phyloP scores from a whole-genome alignment of 2,888 invertebrate genomes.

The Callyntrura sp. region DNA sequence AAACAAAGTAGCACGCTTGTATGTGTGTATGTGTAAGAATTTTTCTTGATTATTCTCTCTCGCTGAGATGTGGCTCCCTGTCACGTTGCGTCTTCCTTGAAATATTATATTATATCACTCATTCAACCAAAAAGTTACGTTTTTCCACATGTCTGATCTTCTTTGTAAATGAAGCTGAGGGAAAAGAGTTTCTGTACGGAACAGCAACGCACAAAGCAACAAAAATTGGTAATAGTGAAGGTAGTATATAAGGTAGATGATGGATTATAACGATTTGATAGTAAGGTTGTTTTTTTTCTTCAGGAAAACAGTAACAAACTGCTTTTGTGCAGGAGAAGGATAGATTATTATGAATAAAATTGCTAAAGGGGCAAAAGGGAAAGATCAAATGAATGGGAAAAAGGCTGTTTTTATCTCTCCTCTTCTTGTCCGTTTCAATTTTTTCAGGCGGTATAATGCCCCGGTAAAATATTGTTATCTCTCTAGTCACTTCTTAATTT shows the following conservation, averaged over 20 bases:
- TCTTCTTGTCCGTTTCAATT: conserved; percentile 1
- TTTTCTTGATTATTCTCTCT: background rate
- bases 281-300: background rate
- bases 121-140: conserved; percentile 33
- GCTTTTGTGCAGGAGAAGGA: background rate
- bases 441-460: background rate
- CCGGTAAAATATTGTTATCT: conserved; percentile 49
- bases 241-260: background rate
- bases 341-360: conserved; percentile 24
- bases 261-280: background rate
- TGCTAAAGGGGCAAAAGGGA: conserved; percentile 50
- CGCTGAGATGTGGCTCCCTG: background rate
- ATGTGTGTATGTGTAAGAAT: background rate
- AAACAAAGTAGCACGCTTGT: conserved; percentile 10
- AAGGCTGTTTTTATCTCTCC: conserved; percentile 9
- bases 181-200: background rate
- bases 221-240: background rate
- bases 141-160: conserved; percentile 49
- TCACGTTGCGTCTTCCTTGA: conserved; percentile 4
- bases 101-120: conserved; percentile 48
- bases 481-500: conserved; percentile 55
- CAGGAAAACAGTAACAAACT: background rate
- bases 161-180: background rate
- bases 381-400: conserved; percentile 50
- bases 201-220: background rate